Evolutionary conservation across 2,888 invertebrate genomes (phyloP), one percentile per base, ranked within the genome.

Genomic region (Lottia scabra): DNA sequence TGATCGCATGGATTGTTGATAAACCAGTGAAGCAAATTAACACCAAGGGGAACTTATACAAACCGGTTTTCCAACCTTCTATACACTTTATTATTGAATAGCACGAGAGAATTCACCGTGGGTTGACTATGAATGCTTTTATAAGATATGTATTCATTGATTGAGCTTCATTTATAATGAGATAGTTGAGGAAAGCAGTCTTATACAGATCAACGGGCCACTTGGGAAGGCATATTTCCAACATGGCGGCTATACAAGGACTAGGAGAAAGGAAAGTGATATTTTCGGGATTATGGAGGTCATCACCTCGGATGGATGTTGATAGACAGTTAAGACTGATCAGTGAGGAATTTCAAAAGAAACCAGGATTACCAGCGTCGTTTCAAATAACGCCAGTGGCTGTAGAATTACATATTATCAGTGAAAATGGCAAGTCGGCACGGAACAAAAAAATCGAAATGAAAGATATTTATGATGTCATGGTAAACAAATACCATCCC

Each of bases 301-400:
- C 72, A 0, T 45, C 65, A 2, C 30, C 63, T 1, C 38, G 56
- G 19, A n/a, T 64, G 15, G 30, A 68, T 27, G 64, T 70, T 16
- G 75, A 68, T n/a, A 16, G 26, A 4, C 70, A 72, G 46, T 44
- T 75, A 15, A 67, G 70, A 13, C 67, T 15, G 10, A 70, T 75
- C n/a, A 70, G 72, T 23, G 19, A n/a, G n/a, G 68, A 75, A 66
- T 72, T 65, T 23, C 63, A 63, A n/a, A 30, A 68, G 48, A 73
- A 70, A 44, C 67, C 67, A 1, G 70, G 70, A 6, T 45, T 68
- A 19, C 44, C 12, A 13, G 70, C 75, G 4, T 45, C 38, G 10
- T 75, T 67, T 65, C 65, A 68, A 6, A 71, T 78, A 16, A 72
- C 75, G 4, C n/a, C 67, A 10, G 69, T 69, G 2, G 78, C 74